A percentile compares a stretch with the other conserved stretches of the same genome.
Evolutionary conservation across 30 jellyfish, hydroid and myxozoan genomes (phyloP).

Genomic region (Hydra vulgaris): DNA sequence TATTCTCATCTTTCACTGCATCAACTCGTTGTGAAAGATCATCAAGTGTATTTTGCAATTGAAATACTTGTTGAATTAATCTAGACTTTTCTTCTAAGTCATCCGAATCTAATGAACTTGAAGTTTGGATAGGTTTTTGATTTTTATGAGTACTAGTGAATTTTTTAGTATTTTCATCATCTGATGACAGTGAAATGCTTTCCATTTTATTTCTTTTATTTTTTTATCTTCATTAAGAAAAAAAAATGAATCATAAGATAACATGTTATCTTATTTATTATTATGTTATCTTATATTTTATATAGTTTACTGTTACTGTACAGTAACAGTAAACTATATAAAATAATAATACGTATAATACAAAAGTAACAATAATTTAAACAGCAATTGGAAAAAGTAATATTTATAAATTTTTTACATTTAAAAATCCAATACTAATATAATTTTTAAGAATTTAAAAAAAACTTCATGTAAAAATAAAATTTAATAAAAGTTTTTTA

Average conservation of each 20-base stretch:
- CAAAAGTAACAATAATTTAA: too few relatives aligned
- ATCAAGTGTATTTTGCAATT: conserved; percentile 77
- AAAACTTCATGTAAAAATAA: too few relatives aligned
- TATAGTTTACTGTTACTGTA: too few relatives aligned
- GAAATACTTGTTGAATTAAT: conserved; percentile 70
- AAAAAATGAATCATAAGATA: background rate
- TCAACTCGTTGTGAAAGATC: conserved; percentile 93
- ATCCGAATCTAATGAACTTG: conserved; percentile 20
- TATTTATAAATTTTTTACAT: too few relatives aligned
- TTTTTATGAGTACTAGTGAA: background rate
- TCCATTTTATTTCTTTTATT: conserved; percentile 28
- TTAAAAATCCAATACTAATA: too few relatives aligned
- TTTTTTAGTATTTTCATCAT: conserved; percentile 28
- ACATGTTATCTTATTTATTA: background rate
- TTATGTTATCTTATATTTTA: background rate
- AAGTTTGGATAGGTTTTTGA: conserved; percentile 3
- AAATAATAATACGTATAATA: too few relatives aligned
- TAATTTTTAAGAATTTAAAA: too few relatives aligned
- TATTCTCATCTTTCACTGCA: conserved; percentile 94
- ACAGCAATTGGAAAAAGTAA: too few relatives aligned
- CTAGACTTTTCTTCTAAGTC: conserved; percentile 54
- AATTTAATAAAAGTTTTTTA: too few relatives aligned
- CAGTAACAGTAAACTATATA: too few relatives aligned
- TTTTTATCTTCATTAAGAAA: background rate
- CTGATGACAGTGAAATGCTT: conserved; percentile 39